A percentile compares a stretch with the other conserved stretches of the same genome.
Evolutionary conservation across 2,113 vertebrate species (phyloP).

Genomic region (Cygnus atratus): DNA sequence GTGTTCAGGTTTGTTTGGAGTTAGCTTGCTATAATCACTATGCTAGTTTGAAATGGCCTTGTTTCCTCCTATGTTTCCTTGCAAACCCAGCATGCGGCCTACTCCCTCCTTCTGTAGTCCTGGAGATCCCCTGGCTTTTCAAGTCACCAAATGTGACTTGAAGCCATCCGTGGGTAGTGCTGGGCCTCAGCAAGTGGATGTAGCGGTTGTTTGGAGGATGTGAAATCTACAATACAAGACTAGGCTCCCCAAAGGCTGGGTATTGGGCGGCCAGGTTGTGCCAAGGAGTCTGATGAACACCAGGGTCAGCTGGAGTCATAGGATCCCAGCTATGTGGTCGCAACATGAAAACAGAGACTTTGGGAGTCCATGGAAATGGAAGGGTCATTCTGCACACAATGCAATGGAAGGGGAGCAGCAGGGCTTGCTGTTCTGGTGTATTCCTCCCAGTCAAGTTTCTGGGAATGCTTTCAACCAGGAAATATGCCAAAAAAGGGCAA

Average conservation of each 20-base stretch:
- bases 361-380: neutral
- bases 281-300: neutral
- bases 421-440: neutral
- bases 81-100: neutral
- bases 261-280: neutral
- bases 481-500: constrained; percentile 25
- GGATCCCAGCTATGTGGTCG: neutral
- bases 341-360: neutral
- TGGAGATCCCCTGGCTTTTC: neutral
- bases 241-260: fast-evolving
- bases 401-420: neutral
- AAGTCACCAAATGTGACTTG: neutral
- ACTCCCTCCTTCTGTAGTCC: neutral
- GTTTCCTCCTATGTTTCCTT: neutral
- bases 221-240: neutral
- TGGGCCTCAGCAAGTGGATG: neutral
- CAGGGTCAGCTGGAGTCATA: neutral
- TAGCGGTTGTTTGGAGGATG: neutral
- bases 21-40: neutral
- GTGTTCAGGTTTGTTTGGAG: neutral
- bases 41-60: neutral
- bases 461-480: neutral
- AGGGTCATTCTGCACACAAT: fast-evolving
- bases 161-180: too few relatives aligned
- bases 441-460: neutral